Percentiles rank a stretch among this genome's conserved stretches.
phyloP scores from a whole-genome alignment of 2,113 vertebrate species.

The Eulacestoma nigropectus region DNA sequence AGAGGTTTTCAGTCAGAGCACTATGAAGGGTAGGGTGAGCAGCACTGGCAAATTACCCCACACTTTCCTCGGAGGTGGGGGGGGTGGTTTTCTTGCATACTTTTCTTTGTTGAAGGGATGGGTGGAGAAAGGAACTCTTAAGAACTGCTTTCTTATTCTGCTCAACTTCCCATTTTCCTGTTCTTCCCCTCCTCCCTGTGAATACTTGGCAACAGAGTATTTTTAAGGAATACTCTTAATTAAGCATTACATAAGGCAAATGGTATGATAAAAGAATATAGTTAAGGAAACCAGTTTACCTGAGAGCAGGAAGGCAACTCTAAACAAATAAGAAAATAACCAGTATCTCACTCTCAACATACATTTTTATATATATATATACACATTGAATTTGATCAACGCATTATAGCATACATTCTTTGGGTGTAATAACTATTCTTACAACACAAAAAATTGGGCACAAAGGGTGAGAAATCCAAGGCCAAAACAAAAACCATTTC shows the following conservation, averaged over 20 bases:
- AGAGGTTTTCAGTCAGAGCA: not conserved
- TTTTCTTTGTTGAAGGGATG: conserved; percentile 29
- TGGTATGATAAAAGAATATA: not conserved
- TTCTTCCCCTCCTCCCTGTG: conserved; percentile 24
- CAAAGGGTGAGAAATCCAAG: not conserved
- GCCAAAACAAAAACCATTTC: not conserved
- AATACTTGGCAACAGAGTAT: conserved; percentile 14
- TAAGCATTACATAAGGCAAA: conserved; percentile 33
- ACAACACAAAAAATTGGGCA: not conserved
- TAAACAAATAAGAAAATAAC: not conserved
- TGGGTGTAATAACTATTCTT: not conserved
- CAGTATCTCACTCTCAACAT: not conserved
- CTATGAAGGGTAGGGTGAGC: not conserved
- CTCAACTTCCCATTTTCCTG: conserved; percentile 42
- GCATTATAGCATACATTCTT: not conserved
- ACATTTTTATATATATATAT: not conserved
- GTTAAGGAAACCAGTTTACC: not conserved
- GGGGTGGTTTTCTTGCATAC: conserved; percentile 36
- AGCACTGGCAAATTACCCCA: not conserved
- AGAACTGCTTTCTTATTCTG: conserved; percentile 35
- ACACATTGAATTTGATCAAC: not conserved
- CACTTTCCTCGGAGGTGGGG: no score
- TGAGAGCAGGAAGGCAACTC: not conserved
- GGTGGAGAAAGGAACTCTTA: conserved; percentile 35
- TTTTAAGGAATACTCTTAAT: conserved; percentile 40